Evolutionary conservation across 2,797 vertebrate genomes (phyloP).

Genomic region (Falco rusticolus): DNA sequence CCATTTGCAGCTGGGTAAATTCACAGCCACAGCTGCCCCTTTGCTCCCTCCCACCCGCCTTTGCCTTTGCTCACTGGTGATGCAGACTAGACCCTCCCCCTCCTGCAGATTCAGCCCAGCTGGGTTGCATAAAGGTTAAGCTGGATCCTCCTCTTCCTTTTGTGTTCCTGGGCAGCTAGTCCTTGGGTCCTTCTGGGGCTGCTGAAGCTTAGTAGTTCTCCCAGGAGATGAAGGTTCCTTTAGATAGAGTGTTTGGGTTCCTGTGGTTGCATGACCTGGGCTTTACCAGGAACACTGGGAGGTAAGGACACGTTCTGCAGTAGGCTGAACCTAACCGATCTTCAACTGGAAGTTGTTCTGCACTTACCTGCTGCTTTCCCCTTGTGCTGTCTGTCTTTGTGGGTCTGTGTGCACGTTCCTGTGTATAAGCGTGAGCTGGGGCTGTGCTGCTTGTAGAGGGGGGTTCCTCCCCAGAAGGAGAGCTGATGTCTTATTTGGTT

Average conservation of each 20-base stretch:
- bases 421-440: neutral
- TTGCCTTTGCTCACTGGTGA: accelerated
- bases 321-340: neutral
- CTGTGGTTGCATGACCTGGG: neutral
- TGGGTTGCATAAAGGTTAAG: neutral
- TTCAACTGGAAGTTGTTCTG: neutral
- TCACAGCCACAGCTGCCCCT: neutral
- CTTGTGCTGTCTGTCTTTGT: neutral
- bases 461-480: neutral
- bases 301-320: accelerated
- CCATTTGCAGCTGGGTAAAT: conserved; percentile 2
- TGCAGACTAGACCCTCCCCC: neutral
- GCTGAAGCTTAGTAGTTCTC: neutral
- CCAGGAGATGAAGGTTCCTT: neutral
- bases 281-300: neutral
- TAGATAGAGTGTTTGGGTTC: neutral
- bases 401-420: neutral
- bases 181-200: neutral
- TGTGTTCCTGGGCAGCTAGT: neutral
- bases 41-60: neutral
- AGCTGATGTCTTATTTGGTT: neutral
- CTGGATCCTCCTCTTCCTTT: neutral
- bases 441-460: neutral
- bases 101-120: neutral
- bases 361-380: neutral